These are phyloP conservation scores for Musca vetustissima DNA, from an alignment of 1,140 invertebrate genomes.

Conservation along the genomic window DNA sequence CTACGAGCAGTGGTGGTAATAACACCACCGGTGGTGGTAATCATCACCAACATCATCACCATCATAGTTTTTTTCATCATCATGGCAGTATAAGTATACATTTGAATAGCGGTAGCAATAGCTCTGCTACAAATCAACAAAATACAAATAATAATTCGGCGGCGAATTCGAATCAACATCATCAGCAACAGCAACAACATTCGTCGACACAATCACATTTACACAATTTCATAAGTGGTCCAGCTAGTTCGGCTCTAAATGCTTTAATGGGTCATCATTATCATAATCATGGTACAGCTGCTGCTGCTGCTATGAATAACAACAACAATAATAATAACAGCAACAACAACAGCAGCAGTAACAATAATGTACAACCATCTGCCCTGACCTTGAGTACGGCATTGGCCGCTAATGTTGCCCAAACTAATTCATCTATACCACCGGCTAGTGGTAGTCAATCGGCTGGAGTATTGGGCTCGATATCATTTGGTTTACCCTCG, in stretches of 20 bases:
- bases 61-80: constrained; percentile 33
- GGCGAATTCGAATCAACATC: constrained; percentile 27
- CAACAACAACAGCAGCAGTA: too few relatives aligned
- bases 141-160: constrained; percentile 31
- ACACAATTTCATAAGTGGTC: constrained; percentile 52
- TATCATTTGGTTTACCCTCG: constrained; percentile 40
- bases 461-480: constrained; percentile 46
- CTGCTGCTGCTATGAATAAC: constrained; percentile 20
- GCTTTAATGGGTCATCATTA: constrained; percentile 48
- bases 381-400: constrained; percentile 28
- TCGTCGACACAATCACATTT: constrained; percentile 51
- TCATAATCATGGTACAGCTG: constrained; percentile 3
- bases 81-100: constrained; percentile 42
- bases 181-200: constrained; percentile 34
- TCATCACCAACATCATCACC: neutral
- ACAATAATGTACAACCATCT: constrained; percentile 25
- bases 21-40: neutral
- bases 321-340: constrained; percentile 22
- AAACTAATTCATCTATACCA: constrained; percentile 27
- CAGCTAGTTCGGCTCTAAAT: constrained; percentile 48
- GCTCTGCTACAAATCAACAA: constrained; percentile 30
- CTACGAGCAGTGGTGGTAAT: constrained; percentile 1
- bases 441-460: constrained; percentile 50
- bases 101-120: constrained; percentile 38
- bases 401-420: constrained; percentile 22